Evolutionary conservation across 2,113 vertebrate genomes (phyloP).

Genomic region (Anthoscopus minutus): DNA sequence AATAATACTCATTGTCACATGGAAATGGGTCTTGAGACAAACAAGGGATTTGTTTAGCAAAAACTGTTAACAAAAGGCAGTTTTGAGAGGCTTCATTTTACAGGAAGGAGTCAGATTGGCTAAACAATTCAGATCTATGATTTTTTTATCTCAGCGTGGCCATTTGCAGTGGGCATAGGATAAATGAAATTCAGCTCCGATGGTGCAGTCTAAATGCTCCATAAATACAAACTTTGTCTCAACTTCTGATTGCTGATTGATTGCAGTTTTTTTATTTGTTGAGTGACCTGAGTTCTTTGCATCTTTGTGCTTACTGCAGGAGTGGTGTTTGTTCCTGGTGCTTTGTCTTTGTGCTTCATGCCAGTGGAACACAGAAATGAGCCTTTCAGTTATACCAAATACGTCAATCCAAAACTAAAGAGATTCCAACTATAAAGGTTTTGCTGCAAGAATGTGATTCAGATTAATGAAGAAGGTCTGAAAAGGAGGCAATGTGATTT

Average conservation of each 20-base stretch:
- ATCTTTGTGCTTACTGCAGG: background rate
- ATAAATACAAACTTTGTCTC: background rate
- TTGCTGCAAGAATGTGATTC: background rate
- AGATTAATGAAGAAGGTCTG: rapidly evolving
- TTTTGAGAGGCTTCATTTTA: background rate
- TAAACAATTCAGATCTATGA: background rate
- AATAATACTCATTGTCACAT: background rate
- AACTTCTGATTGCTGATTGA: background rate
- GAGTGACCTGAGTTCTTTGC: background rate
- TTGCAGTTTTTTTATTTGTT: background rate
- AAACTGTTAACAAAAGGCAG: background rate
- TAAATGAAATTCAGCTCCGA: background rate
- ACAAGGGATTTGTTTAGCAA: background rate
- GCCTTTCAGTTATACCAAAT: background rate
- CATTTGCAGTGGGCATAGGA: background rate
- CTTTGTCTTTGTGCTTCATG: background rate
- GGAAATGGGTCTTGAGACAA: background rate
- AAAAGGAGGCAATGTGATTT: background rate
- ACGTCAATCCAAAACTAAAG: background rate
- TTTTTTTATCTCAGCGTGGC: background rate
- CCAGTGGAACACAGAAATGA: background rate
- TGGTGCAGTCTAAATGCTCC: background rate
- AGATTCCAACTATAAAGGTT: background rate
- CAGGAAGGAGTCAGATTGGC: background rate
- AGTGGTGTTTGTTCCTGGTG: background rate